Base-by-base conservation (phyloP, 2,888 invertebrate genomes). In the Aspidiotus rigidus region DNA sequence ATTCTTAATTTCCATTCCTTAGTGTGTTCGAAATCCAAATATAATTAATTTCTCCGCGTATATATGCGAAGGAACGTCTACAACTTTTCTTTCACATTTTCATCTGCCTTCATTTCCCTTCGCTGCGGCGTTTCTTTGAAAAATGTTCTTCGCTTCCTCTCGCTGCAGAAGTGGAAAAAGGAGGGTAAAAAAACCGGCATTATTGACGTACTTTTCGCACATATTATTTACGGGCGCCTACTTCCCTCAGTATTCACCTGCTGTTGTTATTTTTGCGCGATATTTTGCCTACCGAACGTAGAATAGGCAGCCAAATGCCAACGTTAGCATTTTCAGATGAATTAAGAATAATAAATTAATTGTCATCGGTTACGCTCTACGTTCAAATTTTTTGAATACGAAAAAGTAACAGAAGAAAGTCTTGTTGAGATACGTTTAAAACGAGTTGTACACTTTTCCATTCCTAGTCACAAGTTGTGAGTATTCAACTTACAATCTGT, bases 1-100 rank as follows among this genome's bases (percentile, higher is more conserved):
- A 71, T 72, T 72, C 72, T 72, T 72, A 72, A 72, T 72, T 72
- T 71, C 72, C 72, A 71, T 72, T 72, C 69, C 72, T 62, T 71
- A 62, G 72, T 70, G 69, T 71, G 71, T 71, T 72, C 69, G 71
- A 71, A 72, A 72, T 72, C 71, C 72, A 72, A 72, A 72, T 72
- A 72, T 72, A 72, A 72, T 72, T 72, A 72, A 72, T 72, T 72
- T 72, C 72, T 69, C 72, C 60, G 39, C 55, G 71, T 63, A 28
- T 28, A 56, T 69, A 69, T 61, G 70, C 71, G 64, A 71, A 71
- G 71, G 70, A 71, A 71, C 70, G 66, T 66, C 66, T 66, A 66
- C 66, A 66, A 66, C 66, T 66, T 66, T 66, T 66, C 66, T 57
- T 66, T 57, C 66, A 57, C 66, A 57, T 66, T 70, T 70, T 71